Conservation (phyloP, 2,797 vertebrate species). For the Petrocephalus schoutedeni region DNA sequence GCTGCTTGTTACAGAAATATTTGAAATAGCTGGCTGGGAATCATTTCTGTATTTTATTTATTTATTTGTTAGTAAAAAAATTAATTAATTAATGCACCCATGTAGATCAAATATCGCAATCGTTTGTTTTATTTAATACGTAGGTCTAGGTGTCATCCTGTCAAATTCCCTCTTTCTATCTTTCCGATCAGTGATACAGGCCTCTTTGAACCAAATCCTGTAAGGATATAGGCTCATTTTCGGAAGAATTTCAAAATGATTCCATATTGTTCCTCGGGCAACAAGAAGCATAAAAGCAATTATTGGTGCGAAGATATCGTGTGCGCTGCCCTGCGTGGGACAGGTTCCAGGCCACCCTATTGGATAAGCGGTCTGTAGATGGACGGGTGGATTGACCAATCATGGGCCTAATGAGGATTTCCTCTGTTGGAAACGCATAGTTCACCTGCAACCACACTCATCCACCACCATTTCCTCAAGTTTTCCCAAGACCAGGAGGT, state of each 20-base stretch:
- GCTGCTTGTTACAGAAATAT: background rate
- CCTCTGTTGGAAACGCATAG: background rate
- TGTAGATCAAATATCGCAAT: background rate
- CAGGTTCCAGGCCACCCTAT: background rate
- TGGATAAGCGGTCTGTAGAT: background rate
- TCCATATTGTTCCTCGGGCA: too few relatives aligned
- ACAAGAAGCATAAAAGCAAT: too few relatives aligned
- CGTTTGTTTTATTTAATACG: background rate
- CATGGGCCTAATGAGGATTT: background rate
- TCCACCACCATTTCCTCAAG: slow-evolving; percentile 96
- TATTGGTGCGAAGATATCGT: too few relatives aligned
- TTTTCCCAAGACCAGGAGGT: slow-evolving; percentile 88
- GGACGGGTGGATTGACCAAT: background rate
- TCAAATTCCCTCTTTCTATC: background rate
- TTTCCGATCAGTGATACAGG: background rate
- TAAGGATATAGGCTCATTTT: too few relatives aligned
- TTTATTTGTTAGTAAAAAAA: background rate
- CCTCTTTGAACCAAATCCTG: too few relatives aligned
- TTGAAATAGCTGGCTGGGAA: background rate
- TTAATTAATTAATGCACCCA: background rate
- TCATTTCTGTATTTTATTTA: background rate
- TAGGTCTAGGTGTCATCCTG: background rate
- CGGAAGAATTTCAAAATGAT: too few relatives aligned
- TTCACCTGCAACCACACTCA: slow-evolving; percentile 82
- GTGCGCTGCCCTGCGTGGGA: background rate